Base-by-base conservation (phyloP, 2,888 invertebrate genomes). In the Acrocyrtus sp. region DNA sequence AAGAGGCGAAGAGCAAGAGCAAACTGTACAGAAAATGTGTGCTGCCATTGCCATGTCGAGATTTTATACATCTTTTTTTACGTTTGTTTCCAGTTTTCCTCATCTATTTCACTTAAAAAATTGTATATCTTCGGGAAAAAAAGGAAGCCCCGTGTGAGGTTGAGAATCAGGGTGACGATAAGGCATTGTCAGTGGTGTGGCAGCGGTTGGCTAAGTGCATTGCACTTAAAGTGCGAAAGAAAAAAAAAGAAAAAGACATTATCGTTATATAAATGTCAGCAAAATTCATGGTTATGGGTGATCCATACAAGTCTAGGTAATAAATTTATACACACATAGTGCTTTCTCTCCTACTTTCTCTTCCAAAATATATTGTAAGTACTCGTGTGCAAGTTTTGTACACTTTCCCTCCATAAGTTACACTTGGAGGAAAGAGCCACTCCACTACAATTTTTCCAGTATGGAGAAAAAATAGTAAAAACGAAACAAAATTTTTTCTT, bases 211-310 rank as follows among this genome's bases (percentile, higher is more conserved):
- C 51, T 69, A 70, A 70, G 63, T 70, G 70, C 70, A 63, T 70
- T 57, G 70, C 70, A 70, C 70, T 70, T 70, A 70, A 62, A 70
- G 70, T 70, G 70, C 48, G 70, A 70, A 17, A n/a, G 34, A 34
- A 34, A n/a, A 45, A 45, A 53, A 57, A 57, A 70, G 69, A 69
- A 63, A 75, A 67, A 67, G 65, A 68, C 75, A 75, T 72, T 75
- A 75, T 67, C 72, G 75, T 77, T 77, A 67, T 77, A 77, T 77
- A 75, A 77, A 75, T 75, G 77, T 77, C 77, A 77, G 77, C 61
- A 62, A 74, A 75, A 77, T 77, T 77, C 77, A 77, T 75, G 75
- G 75, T 75, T 75, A 75, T 75, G 73, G 75, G 67, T 77, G 73
- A 75, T 73, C 75, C 73, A 66, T 70, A 61, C 56, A 67, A 50